Base-by-base conservation (phyloP, 1,140 invertebrate species). In the Lutraria rhynchaena region DNA sequence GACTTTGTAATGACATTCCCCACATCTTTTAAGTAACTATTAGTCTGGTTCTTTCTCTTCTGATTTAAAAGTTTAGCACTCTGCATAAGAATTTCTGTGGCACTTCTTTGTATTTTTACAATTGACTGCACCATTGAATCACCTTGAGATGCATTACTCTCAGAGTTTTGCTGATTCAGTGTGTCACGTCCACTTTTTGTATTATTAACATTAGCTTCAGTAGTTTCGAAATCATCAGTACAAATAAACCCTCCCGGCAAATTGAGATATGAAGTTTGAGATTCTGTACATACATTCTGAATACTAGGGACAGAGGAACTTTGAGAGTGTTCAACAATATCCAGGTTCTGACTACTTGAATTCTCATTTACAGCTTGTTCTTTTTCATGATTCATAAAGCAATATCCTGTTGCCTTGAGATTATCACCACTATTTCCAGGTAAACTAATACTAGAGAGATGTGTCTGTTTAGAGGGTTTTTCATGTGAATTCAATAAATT, bases 51-150 rank as follows among this genome's bases (percentile, higher is more conserved):
- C 22, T 19, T 22, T 49, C 27, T 63, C 17, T 74, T 49, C 41
- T 22, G 17, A 57, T 53, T 51, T 29, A 81, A 53, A 5, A 75
- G 35, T 60, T 35, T 75, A 55, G 44, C 55, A n/a, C 57, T 77
- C 17, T 49, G 57, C 67, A 83, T 77, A 49, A 73, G 67, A 24
- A 74, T 78, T 9, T 78, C 74, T 2, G 69, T 41, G n/a, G 74
- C 82, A 74, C 69, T 74, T 67, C 60, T 73, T 11, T 15, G 17
- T 3, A 78, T 51, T 67, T 51, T 19, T 19, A 53, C 41, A 24
- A 46, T 49, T n/a, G 53, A 46, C 9, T 53, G 22, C 22, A 60
- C n/a, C 19, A 33, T 41, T 15, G 13, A 24, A 49, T 71, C 55
- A 24, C 22, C 33, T 29, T 0, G 24, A 37, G 17, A 2, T n/a